Base-by-base conservation (phyloP, 1,140 invertebrate genomes). In the Atopsyche davidsoni region DNA sequence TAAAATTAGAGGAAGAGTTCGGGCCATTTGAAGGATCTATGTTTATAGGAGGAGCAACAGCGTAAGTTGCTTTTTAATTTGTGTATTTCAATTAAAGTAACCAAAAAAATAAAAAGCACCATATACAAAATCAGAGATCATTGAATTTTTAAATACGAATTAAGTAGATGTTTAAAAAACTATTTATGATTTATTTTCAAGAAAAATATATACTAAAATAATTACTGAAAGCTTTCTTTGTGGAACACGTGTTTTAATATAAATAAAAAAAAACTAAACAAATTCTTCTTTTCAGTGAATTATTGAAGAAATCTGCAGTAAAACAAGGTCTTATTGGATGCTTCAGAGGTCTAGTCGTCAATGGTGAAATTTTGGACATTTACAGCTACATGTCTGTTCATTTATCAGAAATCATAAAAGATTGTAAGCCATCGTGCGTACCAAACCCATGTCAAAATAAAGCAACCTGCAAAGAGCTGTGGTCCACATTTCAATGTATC, bases 321-420 rank as follows among this genome's bases (percentile, higher is more conserved):
- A 81, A 82, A 46, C 85, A 91, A 73, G 92, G 92, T 4, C 76
- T 96, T 14, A 92, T 94, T 57, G 92, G 92, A 6, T 96, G 92
- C 66, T 92, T 96, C 64, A 79, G 91, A 60, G 92, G 92, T 16
- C 69, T 96, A 24, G 87, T 92, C 0, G 90, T 95, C 11, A 95
- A 95, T 64, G 87, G 89, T 14, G 85, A 90, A 72, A 87, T 92
- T 49, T 65, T 93, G 19, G 89, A 95, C 64, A 88, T 96, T 53
- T 89, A 92, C 64, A 87, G 86, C 60, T 92, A 93, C 68, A 92
- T 92, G 87, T 91, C 87, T n/a, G 86, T 92, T 42, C 87, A 90
- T 68, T 70, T 89, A 28, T 88, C 86, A 28, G 87, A 91, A 70
- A 92, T 96, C 46, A 89, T 91, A 28, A 88, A 87, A 66, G 89